Percentiles rank a stretch among this genome's conserved stretches.
phyloP scores from a whole-genome alignment of 2,888 invertebrate species.

The Scaptomyza flava region DNA sequence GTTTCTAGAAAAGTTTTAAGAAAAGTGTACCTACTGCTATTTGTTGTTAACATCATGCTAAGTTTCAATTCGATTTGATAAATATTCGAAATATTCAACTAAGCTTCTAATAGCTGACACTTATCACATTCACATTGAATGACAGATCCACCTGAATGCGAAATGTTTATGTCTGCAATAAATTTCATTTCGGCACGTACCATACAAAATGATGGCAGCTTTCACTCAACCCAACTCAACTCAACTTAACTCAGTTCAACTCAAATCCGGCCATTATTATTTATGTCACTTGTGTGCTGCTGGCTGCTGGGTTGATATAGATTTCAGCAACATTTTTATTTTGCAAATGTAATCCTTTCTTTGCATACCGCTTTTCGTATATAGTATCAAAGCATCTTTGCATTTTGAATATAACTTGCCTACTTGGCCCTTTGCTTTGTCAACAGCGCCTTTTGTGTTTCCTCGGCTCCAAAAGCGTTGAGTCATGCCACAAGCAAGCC shows the following conservation, averaged over 20 bases:
- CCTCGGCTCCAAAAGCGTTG: constrained; percentile 6
- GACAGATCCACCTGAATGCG: constrained; percentile 19
- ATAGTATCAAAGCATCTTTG: constrained; percentile 63
- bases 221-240: constrained; percentile 21
- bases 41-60: too few species aligned
- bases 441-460: not conserved
- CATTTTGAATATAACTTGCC: constrained; percentile 48
- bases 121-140: constrained; percentile 16
- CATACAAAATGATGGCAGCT: constrained; percentile 26
- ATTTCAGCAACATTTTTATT: constrained; percentile 29
- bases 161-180: constrained; percentile 19
- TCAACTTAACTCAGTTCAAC: constrained; percentile 16
- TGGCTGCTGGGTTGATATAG: constrained; percentile 8
- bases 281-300: constrained; percentile 25
- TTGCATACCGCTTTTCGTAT: constrained; percentile 31
- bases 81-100: constrained; percentile 5
- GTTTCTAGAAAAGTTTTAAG: too few species aligned
- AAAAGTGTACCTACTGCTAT: too few species aligned
- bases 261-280: constrained; percentile 36
- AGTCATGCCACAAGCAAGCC: constrained; percentile 63
- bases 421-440: constrained; percentile 4
- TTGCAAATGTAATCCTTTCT: constrained; percentile 40
- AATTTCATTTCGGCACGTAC: constrained; percentile 26
- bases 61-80: not conserved
- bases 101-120: constrained; percentile 1